These are phyloP conservation scores for Euproctis similis DNA, from an alignment of 2,888 invertebrate genomes.

Conservation along the genomic window DNA sequence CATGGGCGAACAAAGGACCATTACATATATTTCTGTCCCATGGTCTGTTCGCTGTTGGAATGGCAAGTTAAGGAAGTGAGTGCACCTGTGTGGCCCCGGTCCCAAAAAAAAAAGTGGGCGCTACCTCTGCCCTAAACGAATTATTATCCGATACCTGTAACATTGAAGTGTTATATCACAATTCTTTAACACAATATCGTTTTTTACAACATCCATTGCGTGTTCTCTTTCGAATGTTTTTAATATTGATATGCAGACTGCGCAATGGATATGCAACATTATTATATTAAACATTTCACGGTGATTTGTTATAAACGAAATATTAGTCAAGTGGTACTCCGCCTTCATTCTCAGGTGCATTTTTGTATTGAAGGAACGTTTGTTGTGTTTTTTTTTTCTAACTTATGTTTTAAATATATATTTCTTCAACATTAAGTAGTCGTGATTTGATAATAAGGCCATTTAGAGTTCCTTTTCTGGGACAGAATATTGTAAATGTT, in stretches of 20 bases:
- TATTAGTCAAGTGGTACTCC: conserved; percentile 72
- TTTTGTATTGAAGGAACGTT: conserved; percentile 70
- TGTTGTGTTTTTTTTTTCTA: conserved; percentile 64
- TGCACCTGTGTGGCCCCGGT: conserved; percentile 70
- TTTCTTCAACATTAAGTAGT: conserved; percentile 60
- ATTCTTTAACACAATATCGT: conserved; percentile 8
- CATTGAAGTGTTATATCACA: conserved; percentile 32
- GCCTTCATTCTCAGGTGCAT: conserved; percentile 75
- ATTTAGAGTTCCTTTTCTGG: conserved; percentile 35
- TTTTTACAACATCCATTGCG: conserved; percentile 28
- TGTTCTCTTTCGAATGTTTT: conserved; percentile 5
- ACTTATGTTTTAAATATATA: too few species aligned
- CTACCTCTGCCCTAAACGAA: conserved; percentile 71
- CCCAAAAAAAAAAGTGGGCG: conserved; percentile 67
- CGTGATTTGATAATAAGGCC: conserved; percentile 63
- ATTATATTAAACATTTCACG: conserved; percentile 25
- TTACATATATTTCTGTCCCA: conserved; percentile 46
- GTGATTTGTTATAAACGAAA: conserved; percentile 64
- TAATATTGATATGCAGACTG: background rate
- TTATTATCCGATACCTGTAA: conserved; percentile 71
- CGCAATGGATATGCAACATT: conserved; percentile 24
- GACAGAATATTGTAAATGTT: background rate
- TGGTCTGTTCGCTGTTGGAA: conserved; percentile 51
- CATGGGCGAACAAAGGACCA: conserved; percentile 49
- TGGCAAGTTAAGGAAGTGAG: conserved; percentile 66